Conservation (phyloP, 2,797 vertebrate genomes). For the Peromyscus aztecus region DNA sequence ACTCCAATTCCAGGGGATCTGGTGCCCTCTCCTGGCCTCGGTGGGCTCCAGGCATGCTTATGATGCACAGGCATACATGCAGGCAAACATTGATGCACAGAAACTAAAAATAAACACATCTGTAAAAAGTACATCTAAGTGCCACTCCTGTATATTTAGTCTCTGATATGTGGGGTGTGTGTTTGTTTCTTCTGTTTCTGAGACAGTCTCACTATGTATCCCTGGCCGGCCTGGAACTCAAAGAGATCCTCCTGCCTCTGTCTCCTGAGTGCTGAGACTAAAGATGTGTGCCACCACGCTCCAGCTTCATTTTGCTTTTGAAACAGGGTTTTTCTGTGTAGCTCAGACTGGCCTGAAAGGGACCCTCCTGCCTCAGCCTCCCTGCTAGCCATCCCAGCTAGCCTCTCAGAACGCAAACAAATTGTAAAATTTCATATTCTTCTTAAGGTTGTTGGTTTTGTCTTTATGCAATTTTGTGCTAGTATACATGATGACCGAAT, state of each 20-base stretch:
- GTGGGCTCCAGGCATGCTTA: not conserved
- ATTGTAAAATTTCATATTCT: constrained; percentile 27
- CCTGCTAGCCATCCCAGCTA: not conserved
- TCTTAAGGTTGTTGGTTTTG: constrained; percentile 45
- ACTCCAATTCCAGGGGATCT: not conserved
- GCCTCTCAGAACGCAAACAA: constrained; percentile 44
- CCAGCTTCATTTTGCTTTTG: not conserved
- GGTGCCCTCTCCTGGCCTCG: not conserved
- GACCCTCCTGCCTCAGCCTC: not conserved
- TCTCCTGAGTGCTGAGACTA: not conserved
- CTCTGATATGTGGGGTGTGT: not conserved
- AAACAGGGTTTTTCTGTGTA: not conserved
- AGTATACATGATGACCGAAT: not conserved
- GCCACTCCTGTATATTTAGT: not conserved
- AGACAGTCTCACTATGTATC: not conserved
- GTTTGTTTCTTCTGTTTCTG: not conserved
- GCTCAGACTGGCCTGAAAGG: not conserved
- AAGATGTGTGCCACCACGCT: no score
- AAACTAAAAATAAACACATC: not conserved
- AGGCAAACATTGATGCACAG: not conserved
- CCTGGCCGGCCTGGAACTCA: not conserved
- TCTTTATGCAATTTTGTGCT: constrained; percentile 8
- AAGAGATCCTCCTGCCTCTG: not conserved
- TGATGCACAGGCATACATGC: not conserved
- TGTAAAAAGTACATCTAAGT: not conserved